Conservation (phyloP, 2,113 vertebrate genomes). For the Circaetus gallicus region DNA sequence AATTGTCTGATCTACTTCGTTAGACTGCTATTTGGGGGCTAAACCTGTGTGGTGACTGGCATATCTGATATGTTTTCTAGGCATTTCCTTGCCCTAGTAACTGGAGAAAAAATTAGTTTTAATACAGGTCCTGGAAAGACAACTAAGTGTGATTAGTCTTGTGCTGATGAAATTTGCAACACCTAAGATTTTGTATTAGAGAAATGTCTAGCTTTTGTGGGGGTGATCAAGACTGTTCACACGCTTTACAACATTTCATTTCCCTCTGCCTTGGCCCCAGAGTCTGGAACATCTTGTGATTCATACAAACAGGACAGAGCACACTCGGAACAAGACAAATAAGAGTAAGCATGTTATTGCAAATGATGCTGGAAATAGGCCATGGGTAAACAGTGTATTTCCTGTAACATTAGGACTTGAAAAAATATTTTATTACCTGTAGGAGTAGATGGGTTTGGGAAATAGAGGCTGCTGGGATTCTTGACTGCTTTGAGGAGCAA, state of each 20-base stretch:
- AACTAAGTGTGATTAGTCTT: not conserved
- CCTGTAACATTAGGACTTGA: not conserved
- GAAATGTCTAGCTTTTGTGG: not conserved
- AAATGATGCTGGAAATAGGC: not conserved
- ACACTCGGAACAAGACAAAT: not conserved
- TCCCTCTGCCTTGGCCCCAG: not conserved
- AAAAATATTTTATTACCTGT: conserved; percentile 80
- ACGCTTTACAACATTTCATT: not conserved
- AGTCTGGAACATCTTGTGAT: not conserved
- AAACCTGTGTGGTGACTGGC: not conserved
- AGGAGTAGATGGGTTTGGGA: conserved; percentile 97
- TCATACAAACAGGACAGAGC: not conserved
- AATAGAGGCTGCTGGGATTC: conserved; percentile 82
- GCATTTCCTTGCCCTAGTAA: not conserved
- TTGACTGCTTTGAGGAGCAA: conserved; percentile 74
- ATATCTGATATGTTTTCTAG: not conserved
- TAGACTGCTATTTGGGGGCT: not conserved
- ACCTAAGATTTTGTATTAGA: not conserved
- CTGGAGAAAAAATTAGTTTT: not conserved
- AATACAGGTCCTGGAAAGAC: not conserved
- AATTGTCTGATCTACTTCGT: not conserved
- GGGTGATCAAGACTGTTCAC: not conserved
- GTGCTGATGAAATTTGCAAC: not conserved
- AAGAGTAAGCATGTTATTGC: not conserved
- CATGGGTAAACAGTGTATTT: not conserved